These are phyloP conservation scores for Helicoverpa armigera DNA, from an alignment of 1,140 invertebrate genomes.

Conservation along the genomic window DNA sequence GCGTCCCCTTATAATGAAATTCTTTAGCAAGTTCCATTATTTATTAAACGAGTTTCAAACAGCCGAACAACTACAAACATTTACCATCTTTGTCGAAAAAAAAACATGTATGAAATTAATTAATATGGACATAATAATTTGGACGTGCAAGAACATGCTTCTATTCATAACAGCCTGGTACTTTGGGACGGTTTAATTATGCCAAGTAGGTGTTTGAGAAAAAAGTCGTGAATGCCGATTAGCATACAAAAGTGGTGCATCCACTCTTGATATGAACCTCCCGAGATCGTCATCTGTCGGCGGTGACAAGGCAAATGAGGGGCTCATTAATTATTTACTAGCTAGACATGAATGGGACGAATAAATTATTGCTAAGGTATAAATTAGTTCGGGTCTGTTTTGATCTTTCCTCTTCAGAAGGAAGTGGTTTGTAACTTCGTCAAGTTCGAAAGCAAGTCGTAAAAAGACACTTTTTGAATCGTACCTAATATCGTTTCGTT, in stretches of 20 bases:
- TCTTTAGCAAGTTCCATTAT: slow-evolving; percentile 24
- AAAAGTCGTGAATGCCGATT: slow-evolving; percentile 63
- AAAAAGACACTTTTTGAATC: too few relatives aligned
- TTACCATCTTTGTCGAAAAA: not conserved
- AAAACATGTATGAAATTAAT: not conserved
- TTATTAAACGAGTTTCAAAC: not conserved
- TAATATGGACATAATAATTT: slow-evolving; percentile 31
- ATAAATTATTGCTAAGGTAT: slow-evolving; percentile 48
- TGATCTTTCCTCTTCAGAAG: not conserved
- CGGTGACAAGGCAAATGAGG: slow-evolving; percentile 63
- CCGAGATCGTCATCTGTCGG: slow-evolving; percentile 52
- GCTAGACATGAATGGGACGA: slow-evolving; percentile 38
- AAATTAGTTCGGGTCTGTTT: slow-evolving; percentile 18
- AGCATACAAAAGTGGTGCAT: slow-evolving; percentile 71
- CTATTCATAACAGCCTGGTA: slow-evolving; percentile 45
- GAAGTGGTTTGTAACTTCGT: not conserved
- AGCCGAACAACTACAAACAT: not conserved
- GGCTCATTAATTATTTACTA: slow-evolving; percentile 61
- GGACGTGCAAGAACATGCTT: slow-evolving; percentile 13
- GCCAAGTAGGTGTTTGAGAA: slow-evolving; percentile 54
- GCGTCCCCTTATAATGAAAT: slow-evolving; percentile 26
- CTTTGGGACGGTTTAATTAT: slow-evolving; percentile 51
- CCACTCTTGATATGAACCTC: slow-evolving; percentile 52
- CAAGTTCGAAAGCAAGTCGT: too few relatives aligned
- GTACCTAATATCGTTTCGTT: too few relatives aligned